Conservation (phyloP, 2,888 invertebrate species). For the Serrognathus titanus region DNA sequence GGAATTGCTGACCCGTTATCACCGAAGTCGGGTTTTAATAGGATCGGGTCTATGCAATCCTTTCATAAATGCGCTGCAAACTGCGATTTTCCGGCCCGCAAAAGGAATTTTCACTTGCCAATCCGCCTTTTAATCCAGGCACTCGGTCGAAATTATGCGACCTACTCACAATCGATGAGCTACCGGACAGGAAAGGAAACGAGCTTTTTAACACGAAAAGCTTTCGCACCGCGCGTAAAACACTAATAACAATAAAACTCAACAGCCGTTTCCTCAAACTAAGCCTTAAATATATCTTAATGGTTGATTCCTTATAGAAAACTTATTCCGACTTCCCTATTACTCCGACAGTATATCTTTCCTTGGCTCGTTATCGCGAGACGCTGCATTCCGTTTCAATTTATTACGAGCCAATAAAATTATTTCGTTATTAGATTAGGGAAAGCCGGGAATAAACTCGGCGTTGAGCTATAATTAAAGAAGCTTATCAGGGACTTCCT, state of each 20-base stretch:
- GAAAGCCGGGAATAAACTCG: background rate
- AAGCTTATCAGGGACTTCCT: constrained; percentile 10
- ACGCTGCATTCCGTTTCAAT: constrained; percentile 16
- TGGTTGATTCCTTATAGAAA: constrained; percentile 2
- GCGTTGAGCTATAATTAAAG: constrained; percentile 15
- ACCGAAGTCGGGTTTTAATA: constrained; percentile 38
- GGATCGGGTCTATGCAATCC: constrained; percentile 37
- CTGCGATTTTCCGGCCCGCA: constrained; percentile 38
- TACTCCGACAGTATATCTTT: background rate
- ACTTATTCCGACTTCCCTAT: background rate
- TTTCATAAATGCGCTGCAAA: constrained; percentile 38
- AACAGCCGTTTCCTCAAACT: background rate
- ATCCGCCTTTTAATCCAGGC: constrained; percentile 34
- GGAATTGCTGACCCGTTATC: constrained; percentile 46
- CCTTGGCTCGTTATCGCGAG: constrained; percentile 9
- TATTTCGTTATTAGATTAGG: constrained; percentile 16
- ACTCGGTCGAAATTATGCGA: constrained; percentile 25
- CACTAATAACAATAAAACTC: constrained; percentile 2
- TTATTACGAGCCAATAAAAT: constrained; percentile 13
- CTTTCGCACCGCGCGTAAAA: background rate
- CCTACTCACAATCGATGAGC: constrained; percentile 11
- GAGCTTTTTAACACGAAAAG: background rate
- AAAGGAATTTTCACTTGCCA: constrained; percentile 41
- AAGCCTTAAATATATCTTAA: constrained; percentile 1
- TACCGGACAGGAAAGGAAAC: background rate